Conservation (phyloP, 2,797 vertebrate species). For the Arctocebus calabarensis region DNA sequence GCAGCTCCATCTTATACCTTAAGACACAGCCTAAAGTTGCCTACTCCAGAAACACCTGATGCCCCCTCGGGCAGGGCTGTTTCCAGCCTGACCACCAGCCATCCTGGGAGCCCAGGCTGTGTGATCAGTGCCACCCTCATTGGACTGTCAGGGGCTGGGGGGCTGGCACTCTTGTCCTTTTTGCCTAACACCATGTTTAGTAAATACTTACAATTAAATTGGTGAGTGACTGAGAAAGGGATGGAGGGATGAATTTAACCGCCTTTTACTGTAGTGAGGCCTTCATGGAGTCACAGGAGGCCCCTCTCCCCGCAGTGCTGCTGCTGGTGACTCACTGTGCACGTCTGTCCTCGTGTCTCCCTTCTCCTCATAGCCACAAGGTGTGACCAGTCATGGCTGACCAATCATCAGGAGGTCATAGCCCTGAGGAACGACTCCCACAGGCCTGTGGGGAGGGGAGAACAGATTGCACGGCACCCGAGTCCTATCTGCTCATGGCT, state of each 20-base stretch:
- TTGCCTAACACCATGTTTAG: background rate
- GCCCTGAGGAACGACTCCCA: background rate
- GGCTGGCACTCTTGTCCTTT: background rate
- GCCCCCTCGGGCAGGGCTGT: background rate
- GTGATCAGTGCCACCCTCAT: background rate
- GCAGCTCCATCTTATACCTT: background rate
- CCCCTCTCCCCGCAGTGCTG: background rate
- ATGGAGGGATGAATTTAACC: background rate
- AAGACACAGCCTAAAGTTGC: background rate
- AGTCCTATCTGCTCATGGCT: background rate
- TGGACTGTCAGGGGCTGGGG: no score
- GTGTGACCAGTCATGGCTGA: background rate
- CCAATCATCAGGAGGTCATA: rapidly evolving
- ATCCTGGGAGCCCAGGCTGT: background rate
- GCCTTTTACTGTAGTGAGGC: background rate
- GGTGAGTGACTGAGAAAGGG: background rate
- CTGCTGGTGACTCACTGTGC: background rate
- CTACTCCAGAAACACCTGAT: background rate
- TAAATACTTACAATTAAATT: background rate
- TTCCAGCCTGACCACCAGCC: background rate
- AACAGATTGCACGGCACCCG: rapidly evolving
- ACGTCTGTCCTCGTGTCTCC: rapidly evolving
- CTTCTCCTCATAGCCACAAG: rapidly evolving
- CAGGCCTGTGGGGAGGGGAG: background rate
- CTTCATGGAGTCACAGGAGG: background rate